Evolutionary conservation across 1,140 invertebrate species (phyloP).

Genomic region (Stegodyphus dumicola): DNA sequence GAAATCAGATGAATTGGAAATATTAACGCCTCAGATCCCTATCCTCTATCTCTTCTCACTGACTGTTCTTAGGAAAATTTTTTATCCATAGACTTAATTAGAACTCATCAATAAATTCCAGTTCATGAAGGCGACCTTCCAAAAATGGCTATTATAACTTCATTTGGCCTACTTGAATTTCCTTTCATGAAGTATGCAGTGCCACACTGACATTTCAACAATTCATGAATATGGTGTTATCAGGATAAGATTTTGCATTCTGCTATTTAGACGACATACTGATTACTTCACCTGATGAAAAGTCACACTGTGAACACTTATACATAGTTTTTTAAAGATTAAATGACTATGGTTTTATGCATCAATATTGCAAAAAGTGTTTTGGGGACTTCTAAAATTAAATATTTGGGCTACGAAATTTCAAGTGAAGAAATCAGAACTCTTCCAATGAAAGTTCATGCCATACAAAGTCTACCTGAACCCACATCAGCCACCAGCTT

Average conservation of each 20-base stretch:
- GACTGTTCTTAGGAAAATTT: neutral
- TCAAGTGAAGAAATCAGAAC: slow-evolving; percentile 42
- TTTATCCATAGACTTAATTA: slow-evolving; percentile 50
- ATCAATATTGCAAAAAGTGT: slow-evolving; percentile 63
- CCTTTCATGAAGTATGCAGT: slow-evolving; percentile 53
- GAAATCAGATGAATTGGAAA: no score
- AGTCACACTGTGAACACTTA: slow-evolving; percentile 66
- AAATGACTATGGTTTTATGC: slow-evolving; percentile 63
- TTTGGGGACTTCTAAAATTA: no score
- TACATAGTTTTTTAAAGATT: slow-evolving; percentile 62
- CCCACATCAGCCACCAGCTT: slow-evolving; percentile 65
- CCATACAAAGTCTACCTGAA: slow-evolving; percentile 61
- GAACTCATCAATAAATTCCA: no score
- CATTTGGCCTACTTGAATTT: slow-evolving; percentile 60
- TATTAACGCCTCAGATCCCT: neutral
- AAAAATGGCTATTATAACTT: slow-evolving; percentile 53
- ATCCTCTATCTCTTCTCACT: neutral
- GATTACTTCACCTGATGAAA: slow-evolving; percentile 48
- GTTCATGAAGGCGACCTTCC: slow-evolving; percentile 19
- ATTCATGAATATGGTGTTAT: no score
- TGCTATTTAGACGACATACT: no score
- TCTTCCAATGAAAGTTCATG: slow-evolving; percentile 29
- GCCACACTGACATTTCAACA: slow-evolving; percentile 47
- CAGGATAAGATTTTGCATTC: no score
- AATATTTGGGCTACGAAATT: slow-evolving; percentile 52